These are phyloP conservation scores for Myotis davidii DNA, from an alignment of 2,113 vertebrate species.

Conservation along the genomic window DNA sequence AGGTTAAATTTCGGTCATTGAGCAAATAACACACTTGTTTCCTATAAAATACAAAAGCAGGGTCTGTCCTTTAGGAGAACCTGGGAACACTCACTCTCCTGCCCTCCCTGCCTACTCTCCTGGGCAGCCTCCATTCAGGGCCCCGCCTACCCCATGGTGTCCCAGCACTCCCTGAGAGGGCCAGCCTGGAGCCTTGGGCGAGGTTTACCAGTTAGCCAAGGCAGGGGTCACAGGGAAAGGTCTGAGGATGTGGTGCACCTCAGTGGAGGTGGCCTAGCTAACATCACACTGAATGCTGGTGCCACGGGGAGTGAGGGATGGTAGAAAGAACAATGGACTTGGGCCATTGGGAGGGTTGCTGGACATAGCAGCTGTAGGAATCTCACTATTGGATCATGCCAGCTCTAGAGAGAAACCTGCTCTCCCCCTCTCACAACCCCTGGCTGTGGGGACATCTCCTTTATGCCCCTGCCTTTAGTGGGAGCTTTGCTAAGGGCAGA, in stretches of 20 bases:
- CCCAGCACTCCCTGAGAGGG: not conserved
- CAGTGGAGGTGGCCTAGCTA: fast-evolving
- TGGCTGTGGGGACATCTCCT: not conserved
- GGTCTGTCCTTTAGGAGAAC: not conserved
- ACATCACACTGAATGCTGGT: fast-evolving
- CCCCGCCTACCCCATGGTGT: not conserved
- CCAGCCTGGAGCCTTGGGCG: fast-evolving
- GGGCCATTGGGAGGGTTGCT: too few species aligned
- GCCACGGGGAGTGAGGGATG: not conserved
- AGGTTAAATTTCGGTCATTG: not conserved
- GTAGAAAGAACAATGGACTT: too few species aligned
- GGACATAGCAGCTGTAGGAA: not conserved
- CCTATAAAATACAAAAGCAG: not conserved
- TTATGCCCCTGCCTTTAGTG: not conserved
- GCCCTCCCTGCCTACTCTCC: not conserved
- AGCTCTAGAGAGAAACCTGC: not conserved
- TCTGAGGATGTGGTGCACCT: too few species aligned
- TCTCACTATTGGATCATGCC: too few species aligned
- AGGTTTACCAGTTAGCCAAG: not conserved
- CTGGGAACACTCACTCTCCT: not conserved
- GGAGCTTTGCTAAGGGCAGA: not conserved
- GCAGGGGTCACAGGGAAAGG: not conserved
- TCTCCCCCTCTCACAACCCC: not conserved
- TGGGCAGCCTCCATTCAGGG: not conserved
- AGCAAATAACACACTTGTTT: not conserved